A percentile compares a stretch with the other conserved stretches of the same genome.
Evolutionary conservation across 92 coral and sea anemone species (phyloP).

Genomic region (Palythoa grandiflora): DNA sequence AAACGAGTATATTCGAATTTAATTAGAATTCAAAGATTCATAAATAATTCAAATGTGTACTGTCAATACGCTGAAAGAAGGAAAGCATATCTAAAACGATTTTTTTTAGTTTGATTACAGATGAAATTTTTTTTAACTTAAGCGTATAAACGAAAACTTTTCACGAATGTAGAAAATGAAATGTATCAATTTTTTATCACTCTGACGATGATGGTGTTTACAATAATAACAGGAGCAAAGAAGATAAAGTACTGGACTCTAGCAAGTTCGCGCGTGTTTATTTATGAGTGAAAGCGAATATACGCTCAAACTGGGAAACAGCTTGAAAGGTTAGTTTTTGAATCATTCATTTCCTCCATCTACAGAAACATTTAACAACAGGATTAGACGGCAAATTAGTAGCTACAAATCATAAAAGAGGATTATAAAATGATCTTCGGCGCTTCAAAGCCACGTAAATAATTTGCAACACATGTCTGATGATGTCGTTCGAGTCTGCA

Average conservation of each 20-base stretch:
- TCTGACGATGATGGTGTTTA: background rate
- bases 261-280: background rate
- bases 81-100: too few species aligned
- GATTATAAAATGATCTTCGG: background rate
- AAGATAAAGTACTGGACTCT: constrained; percentile 7
- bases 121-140: too few species aligned
- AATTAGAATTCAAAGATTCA: too few species aligned
- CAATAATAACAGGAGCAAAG: background rate
- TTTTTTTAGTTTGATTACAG: too few species aligned
- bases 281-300: background rate
- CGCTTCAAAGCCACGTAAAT: background rate
- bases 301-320: background rate
- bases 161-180: too few species aligned
- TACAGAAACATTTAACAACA: background rate
- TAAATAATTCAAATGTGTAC: too few species aligned
- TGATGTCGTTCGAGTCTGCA: background rate
- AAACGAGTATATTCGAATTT: too few species aligned
- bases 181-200: background rate
- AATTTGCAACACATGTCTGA: background rate
- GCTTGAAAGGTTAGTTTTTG: background rate
- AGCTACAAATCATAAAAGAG: background rate
- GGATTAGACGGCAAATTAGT: background rate
- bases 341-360: background rate
- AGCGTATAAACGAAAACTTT: too few species aligned
- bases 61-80: too few species aligned